Evolutionary conservation across 2,797 vertebrate species (phyloP).

Genomic region (Falco cherrug): DNA sequence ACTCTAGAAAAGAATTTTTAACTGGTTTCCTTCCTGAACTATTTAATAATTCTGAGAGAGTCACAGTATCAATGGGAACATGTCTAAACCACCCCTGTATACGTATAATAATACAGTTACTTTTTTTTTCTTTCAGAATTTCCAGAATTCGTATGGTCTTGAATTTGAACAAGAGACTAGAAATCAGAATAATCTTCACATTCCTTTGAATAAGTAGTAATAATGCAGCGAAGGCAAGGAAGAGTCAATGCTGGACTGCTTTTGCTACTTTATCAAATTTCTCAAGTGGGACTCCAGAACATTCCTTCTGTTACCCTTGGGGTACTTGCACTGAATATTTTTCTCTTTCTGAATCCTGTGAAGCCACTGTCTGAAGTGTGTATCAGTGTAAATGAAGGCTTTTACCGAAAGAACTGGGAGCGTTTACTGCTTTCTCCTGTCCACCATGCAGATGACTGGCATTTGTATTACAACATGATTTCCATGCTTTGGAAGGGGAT

Average conservation of each 20-base stretch:
- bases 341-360: conserved; percentile 86
- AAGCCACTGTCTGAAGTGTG: conserved; percentile 81
- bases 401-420: conserved; percentile 83
- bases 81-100: background rate
- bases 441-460: conserved; percentile 91
- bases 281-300: conserved; percentile 86
- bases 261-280: conserved; percentile 86
- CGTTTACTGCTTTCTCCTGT: conserved; percentile 89
- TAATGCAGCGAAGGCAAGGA: conserved; percentile 83
- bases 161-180: background rate
- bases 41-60: background rate
- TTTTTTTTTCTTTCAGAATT: conserved; percentile 65
- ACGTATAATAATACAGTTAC: background rate
- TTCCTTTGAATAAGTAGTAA: background rate
- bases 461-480: conserved; percentile 96
- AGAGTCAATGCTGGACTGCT: conserved; percentile 82
- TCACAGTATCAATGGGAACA: background rate
- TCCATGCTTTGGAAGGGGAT: conserved; percentile 94
- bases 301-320: conserved; percentile 90
- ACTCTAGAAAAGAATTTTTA: background rate
- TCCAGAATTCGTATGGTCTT: background rate
- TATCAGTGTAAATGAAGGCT: conserved; percentile 85
- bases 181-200: background rate
- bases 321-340: conserved; percentile 86
- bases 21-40: background rate